Evolutionary conservation across 2,888 invertebrate species (phyloP), one percentile per base, ranked within the genome.

Genomic region (Pseudococcus longispinus): DNA sequence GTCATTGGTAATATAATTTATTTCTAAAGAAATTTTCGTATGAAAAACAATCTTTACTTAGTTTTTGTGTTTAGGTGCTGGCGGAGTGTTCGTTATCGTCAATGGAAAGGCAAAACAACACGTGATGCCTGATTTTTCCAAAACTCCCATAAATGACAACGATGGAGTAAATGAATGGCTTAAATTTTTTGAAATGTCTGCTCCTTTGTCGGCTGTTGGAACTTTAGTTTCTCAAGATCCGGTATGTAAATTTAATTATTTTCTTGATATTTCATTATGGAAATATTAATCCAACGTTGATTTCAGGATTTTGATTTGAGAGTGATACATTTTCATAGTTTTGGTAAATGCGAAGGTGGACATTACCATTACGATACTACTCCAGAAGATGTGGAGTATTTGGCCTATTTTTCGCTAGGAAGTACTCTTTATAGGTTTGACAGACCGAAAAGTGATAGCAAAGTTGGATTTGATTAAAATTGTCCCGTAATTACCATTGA

Each of bases 321-420:
- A 89, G 93, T 97, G 88, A 98, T 98, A 91, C 99, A 99, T 92
- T 98, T 98, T 91, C 99, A 99, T 91, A 97, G 97, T 90, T 96
- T 95, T 91, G 95, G 95, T 89, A 91, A 93, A 90, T 94, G 94
- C 90, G 95, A 95, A 87, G 94, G 95, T 92, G 97, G 96, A 89
- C 99, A 99, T 92, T 99, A 99, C 92, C 99, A 99, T 92, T 95
- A 95, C 90, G 99, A 99, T 92, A 95, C 95, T 11, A 96, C 97
- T 44, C 98, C 99, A 0, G 94, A 94, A 11, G 92, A 91, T n/a
- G 97, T 94, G 13, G 95, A 96, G 90, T 98, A 99, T 92, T 93
- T 96, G 90, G 98, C 96, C 0, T 98, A 97, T 92, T 96, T 98
- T 91, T 94, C 93, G 90, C 91, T 95, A 70, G 97, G 95, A 2